A percentile compares a stretch with the other conserved stretches of the same genome.
Evolutionary conservation across 2,888 invertebrate species (phyloP).

Genomic region (Bimastos eiseni): DNA sequence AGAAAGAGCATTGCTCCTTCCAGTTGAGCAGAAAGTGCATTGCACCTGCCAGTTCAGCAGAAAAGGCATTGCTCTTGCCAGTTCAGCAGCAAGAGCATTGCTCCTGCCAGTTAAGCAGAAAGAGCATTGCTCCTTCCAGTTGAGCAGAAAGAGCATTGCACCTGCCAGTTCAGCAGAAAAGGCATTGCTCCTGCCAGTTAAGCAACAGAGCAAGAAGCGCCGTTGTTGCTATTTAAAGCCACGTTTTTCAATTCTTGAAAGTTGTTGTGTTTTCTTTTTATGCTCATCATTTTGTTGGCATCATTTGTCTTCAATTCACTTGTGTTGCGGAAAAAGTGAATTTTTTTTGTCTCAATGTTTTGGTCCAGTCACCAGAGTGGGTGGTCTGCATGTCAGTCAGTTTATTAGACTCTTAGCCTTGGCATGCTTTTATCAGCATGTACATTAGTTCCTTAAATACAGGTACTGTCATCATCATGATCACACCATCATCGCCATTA

Average conservation of each 20-base stretch:
- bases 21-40: too few relatives aligned
- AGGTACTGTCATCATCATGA: background rate
- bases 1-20: too few relatives aligned
- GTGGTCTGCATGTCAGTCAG: background rate
- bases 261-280: background rate
- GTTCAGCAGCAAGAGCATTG: too few relatives aligned
- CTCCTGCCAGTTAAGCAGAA: background rate
- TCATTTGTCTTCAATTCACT: background rate
- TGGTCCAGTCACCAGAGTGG: background rate
- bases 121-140: too few relatives aligned
- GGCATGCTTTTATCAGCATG: background rate
- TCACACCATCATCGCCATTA: background rate
- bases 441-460: background rate
- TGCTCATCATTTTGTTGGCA: slow-evolving; percentile 2
- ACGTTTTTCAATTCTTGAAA: background rate
- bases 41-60: too few relatives aligned
- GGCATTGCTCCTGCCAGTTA: too few relatives aligned
- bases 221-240: background rate
- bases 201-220: background rate
- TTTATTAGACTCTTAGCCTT: background rate
- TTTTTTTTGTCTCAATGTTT: background rate
- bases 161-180: too few relatives aligned
- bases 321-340: background rate
- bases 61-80: too few relatives aligned
- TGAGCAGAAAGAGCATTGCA: too few relatives aligned